phyloP scores from a whole-genome alignment of 2,888 invertebrate species.

The Chaetoderma sp. region DNA sequence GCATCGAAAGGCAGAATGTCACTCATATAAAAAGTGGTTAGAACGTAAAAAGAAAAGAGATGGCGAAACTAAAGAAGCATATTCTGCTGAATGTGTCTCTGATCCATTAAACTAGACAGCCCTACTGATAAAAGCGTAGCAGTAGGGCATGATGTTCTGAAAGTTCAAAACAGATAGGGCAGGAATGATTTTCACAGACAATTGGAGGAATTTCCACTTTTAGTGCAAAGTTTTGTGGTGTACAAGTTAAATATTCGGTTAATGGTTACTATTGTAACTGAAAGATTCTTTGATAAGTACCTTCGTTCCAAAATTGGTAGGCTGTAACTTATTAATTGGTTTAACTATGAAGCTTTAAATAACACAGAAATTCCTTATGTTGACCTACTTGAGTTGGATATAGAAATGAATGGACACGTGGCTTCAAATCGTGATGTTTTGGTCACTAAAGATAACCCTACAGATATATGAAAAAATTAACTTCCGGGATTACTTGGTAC shows the following conservation, averaged over 20 bases:
- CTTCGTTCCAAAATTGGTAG: too few species aligned
- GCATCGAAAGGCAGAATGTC: neutral
- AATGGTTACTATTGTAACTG: neutral
- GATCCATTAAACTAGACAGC: conserved; percentile 1
- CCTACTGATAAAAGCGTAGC: neutral
- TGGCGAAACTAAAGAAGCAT: too few species aligned
- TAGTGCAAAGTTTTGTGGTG: neutral
- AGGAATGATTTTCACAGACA: neutral
- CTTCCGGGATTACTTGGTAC: neutral
- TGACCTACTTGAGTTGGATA: neutral
- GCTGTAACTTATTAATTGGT: neutral
- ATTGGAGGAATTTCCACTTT: neutral
- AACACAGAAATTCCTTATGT: neutral
- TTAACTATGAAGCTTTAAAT: neutral
- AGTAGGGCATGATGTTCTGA: neutral
- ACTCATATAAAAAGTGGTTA: neutral
- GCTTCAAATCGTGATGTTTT: neutral
- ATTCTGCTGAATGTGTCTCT: too few species aligned
- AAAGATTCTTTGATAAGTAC: neutral
- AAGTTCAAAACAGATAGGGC: too few species aligned
- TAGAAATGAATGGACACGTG: neutral
- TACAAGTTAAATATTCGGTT: neutral
- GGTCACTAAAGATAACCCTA: neutral
- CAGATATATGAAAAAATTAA: too few species aligned
- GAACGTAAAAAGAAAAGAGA: neutral